Base-by-base conservation (phyloP, 64 coral and sea anemone genomes). In the Porites australiensis region DNA sequence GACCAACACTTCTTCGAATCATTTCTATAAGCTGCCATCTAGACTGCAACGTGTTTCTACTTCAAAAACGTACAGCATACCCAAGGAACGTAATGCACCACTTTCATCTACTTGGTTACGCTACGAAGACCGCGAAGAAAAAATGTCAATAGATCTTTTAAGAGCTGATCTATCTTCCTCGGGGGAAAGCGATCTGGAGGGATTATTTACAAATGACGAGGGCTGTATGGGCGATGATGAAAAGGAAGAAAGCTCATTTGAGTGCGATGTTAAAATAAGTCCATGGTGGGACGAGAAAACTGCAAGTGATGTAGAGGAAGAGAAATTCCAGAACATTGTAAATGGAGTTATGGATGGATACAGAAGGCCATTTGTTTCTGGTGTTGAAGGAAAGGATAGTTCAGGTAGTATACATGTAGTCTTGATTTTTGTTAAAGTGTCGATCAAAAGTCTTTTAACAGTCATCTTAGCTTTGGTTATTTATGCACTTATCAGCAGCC, bases 241-340 rank as follows among this genome's bases (percentile, higher is more conserved):
- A 91, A 89, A 93, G 1, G 98, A 99, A 50, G 98, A 99, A 76
- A 96, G 98, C 50, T 96, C 93, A 64, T 99, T 87, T 93, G 98
- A 99, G 47, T 84, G 90, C 62, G 94, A 99, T 77, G 90, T 93
- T 13, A 88, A 82, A 44, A 75, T 96, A 44, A 86, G 86, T 64
- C 92, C 95, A 4, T 98, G 95, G 95, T 98, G 95, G 95, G 92
- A 98, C 13, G 72, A 94, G 55, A 89, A 90, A 48, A 76, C 62
- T 21, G 15, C 72, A 47, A 82, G 70, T 59, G 58, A 86, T 64
- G 77, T 91, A 9, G 92, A 91, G 13, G 88, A 98, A 68, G 88
- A 94, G n/a, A 98, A 98, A 21, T 98, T 98, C 64, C 74, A 98
- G 37, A 72, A 98, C 13, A 98, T 98, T 59, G 75, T 94, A 44